These are phyloP conservation scores for Disparrhopalites patrizii DNA, from an alignment of 2,888 invertebrate genomes.

Conservation along the genomic window DNA sequence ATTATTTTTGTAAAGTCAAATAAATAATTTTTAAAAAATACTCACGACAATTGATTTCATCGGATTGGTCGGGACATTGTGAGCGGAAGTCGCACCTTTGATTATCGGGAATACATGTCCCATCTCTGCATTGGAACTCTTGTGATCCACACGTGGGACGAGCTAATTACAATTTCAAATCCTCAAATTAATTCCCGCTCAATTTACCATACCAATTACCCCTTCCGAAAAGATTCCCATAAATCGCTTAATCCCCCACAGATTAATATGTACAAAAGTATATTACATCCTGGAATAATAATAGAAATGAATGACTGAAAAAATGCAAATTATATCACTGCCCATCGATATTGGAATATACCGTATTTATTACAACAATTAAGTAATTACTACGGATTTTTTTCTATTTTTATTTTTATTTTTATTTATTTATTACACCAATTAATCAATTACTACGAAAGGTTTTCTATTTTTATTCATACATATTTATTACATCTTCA, in stretches of 20 bases:
- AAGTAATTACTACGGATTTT: too few relatives aligned
- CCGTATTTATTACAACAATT: too few relatives aligned
- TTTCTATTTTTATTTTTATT: too few relatives aligned
- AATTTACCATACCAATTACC: neutral
- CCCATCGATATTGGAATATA: too few relatives aligned
- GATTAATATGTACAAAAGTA: neutral
- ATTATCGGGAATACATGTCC: slow-evolving; percentile 59
- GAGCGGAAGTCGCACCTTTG: slow-evolving; percentile 59
- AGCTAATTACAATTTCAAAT: neutral
- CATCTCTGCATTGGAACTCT: slow-evolving; percentile 57
- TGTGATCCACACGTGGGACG: slow-evolving; percentile 40
- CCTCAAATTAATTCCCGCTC: neutral
- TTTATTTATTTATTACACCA: too few relatives aligned
- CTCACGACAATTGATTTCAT: slow-evolving; percentile 62
- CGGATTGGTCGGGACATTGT: slow-evolving; percentile 65
- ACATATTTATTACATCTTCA: too few relatives aligned
- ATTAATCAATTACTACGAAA: too few relatives aligned
- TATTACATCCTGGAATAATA: neutral
- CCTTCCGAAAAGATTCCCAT: neutral
- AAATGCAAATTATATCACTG: neutral
- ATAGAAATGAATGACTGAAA: neutral
- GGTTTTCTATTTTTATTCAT: too few relatives aligned
- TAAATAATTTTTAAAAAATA: too few relatives aligned
- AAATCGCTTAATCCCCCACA: neutral
- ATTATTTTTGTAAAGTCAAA: too few relatives aligned